Conservation (phyloP, 2,113 vertebrate genomes). For the Phocoena sinus region DNA sequence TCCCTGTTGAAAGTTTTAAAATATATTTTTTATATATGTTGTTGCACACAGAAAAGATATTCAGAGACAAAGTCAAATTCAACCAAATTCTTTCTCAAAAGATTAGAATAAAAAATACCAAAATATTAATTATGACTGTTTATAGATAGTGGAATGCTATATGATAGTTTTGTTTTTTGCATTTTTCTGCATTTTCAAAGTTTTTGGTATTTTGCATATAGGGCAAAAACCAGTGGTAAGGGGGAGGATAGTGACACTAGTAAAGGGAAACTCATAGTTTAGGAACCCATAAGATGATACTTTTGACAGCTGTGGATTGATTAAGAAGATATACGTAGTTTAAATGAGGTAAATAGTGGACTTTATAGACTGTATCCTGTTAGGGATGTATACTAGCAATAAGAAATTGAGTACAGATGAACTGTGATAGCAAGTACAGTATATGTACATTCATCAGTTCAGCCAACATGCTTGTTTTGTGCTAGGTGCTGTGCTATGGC, state of each 20-base stretch:
- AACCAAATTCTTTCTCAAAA: neutral
- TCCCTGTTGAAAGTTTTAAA: no score
- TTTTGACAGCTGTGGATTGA: neutral
- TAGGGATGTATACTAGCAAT: neutral
- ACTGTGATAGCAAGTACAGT: neutral
- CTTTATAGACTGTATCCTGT: neutral
- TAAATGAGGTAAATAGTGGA: neutral
- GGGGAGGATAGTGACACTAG: neutral
- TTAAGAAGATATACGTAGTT: neutral
- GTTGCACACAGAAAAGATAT: neutral
- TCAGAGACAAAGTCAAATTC: neutral
- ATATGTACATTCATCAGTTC: neutral
- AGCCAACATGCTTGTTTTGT: neutral
- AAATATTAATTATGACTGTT: neutral
- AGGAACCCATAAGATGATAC: neutral
- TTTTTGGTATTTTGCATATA: neutral
- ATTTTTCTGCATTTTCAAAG: neutral
- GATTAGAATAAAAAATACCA: neutral
- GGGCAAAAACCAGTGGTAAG: neutral
- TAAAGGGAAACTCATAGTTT: neutral
- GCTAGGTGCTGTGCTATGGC: neutral
- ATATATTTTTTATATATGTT: neutral
- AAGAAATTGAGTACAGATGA: neutral
- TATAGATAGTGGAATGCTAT: neutral
- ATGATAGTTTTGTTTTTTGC: neutral